phyloP scores from a whole-genome alignment of 1,140 invertebrate species.

The Aphelenchoides avenae region DNA sequence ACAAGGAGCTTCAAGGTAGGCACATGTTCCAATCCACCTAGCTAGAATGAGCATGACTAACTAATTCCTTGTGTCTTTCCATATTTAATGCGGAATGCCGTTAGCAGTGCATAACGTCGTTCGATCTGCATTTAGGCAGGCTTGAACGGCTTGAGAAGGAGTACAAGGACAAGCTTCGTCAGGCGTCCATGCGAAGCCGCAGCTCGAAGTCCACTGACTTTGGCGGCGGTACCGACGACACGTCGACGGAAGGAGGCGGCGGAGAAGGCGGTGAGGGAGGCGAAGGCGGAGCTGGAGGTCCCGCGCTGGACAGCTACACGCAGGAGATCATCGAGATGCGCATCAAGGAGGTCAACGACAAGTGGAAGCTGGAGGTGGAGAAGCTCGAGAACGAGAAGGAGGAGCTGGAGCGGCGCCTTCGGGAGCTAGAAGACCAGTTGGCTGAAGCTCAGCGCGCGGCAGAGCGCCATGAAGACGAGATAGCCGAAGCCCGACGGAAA shows the following conservation, averaged over 20 bases:
- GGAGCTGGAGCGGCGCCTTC: constrained; percentile 45
- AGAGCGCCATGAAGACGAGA: constrained; percentile 40
- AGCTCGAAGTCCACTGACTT: constrained; percentile 8
- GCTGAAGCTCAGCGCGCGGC: constrained; percentile 38
- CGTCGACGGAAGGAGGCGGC: constrained; percentile 12
- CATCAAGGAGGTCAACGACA: constrained; percentile 58
- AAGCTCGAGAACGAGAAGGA: constrained; percentile 59
- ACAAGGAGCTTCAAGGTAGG: constrained; percentile 46
- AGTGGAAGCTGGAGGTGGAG: constrained; percentile 55
- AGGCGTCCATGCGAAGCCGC: constrained; percentile 12
- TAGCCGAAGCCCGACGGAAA: constrained; percentile 51
- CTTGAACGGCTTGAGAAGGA: constrained; percentile 49
- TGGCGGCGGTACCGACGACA: constrained; percentile 15
- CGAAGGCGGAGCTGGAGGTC: constrained; percentile 13
- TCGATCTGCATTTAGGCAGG: constrained; percentile 32
- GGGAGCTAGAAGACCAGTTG: constrained; percentile 55
- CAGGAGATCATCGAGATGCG: constrained; percentile 52
- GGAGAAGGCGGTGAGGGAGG: constrained; percentile 27
- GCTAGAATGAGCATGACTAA: no score
- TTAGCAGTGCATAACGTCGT: no score
- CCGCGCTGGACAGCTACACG: constrained; percentile 37
- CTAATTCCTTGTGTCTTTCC: no score
- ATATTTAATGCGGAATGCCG: no score
- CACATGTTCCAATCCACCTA: not conserved
- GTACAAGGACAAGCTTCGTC: constrained; percentile 45